Base-by-base conservation (phyloP, 1,140 invertebrate genomes). In the Helicoverpa zea region DNA sequence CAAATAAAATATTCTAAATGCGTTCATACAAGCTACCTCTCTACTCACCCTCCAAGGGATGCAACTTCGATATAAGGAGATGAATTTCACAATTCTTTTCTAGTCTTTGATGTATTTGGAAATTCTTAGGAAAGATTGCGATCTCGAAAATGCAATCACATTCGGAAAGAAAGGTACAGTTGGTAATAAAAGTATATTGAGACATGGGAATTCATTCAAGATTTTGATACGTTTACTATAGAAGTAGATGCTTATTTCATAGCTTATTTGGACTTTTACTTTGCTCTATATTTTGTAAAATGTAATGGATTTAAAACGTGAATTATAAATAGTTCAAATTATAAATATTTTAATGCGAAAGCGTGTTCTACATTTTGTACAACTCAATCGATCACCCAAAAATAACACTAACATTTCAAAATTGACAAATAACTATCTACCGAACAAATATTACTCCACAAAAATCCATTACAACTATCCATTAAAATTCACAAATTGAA, bases 121-220 rank as follows among this genome's bases (percentile, higher is more conserved):
- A 76, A 82, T 82, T 81, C 79, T 63, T 79, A 66, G 35, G 56
- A 81, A 80, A 82, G 78, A 84, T 84, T 84, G 81, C 83, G 82
- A 81, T 79, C 66, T 64, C 66, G 64, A 54, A 82, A 84, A 82
- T 81, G 81, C 83, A 81, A 82, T 82, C 64, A 81, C 78, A 78
- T 77, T 75, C 58, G 43, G 35, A 7, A 49, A 61, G 56, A 59
- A 51, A 59, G 49, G 47, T 77, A 80, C 73, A 72, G 66, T 72
- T 51, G 23, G 23, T 16, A n/a, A 49, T 29, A 75, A 14, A 73
- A 51, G n/a, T 73, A 47, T 47, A 3, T 61, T 11, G 49, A 16
- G 23, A 43, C 35, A 43, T 43, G 35, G 35, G 35, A 43, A 43
- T 43, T 43, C 35, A 43, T 43, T 9, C 0, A 43, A 43, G 35